Conservation (phyloP, 2,888 invertebrate species). For the Orchesellides sinensis region DNA sequence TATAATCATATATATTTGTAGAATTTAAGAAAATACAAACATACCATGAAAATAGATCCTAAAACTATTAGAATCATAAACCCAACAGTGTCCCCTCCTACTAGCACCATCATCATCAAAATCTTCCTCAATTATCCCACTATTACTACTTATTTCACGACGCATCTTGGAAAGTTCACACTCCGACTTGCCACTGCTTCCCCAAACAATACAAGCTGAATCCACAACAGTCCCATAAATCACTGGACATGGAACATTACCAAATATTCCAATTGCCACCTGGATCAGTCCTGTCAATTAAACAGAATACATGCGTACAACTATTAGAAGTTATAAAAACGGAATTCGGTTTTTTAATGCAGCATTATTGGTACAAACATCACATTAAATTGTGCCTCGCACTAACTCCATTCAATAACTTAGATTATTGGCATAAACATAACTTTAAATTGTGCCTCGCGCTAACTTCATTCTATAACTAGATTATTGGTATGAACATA, state of each 20-base stretch:
- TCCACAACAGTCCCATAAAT: constrained; percentile 95
- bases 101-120: neutral
- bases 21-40: constrained; percentile 67
- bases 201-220: constrained; percentile 93
- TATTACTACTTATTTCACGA: no score
- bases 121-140: neutral
- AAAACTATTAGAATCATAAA: constrained; percentile 91
- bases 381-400: no score
- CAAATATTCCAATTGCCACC: constrained; percentile 94
- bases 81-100: constrained; percentile 81
- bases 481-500: no score
- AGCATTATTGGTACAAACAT: no score
- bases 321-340: no score
- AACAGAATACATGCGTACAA: neutral
- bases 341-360: no score
- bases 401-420: no score
- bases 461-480: no score
- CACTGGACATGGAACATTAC: constrained; percentile 96
- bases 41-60: constrained; percentile 91
- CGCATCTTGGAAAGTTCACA: no score
- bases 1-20: neutral
- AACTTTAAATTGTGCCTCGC: no score
- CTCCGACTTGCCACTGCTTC: constrained; percentile 82
- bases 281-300: constrained; percentile 83
- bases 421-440: no score